Evolutionary conservation across 2,888 invertebrate genomes (phyloP), one percentile per base, ranked within the genome.

Genomic region (Pollenia amentaria): DNA sequence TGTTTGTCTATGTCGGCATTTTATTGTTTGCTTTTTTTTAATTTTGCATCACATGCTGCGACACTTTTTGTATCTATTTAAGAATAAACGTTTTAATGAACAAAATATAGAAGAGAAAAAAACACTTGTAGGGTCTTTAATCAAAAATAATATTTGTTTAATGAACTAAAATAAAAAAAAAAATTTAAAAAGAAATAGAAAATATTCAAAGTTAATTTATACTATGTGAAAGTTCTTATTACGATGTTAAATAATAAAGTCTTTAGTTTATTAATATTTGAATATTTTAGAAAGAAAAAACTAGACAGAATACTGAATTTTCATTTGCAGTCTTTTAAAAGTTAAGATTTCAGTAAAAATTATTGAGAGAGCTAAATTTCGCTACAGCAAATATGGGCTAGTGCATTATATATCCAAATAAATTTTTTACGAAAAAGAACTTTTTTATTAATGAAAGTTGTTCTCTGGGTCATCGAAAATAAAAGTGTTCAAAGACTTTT

Each of bases 31-130:
- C n/a, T 1, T 38, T 57, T 29, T 21, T 57, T 29, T 57, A 0
- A 70, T 70, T 55, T 55, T 53, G 14, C 70, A 70, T 55, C 42
- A 55, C 53, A 70, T 70, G 70, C 70, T 72, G 29, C 14, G 72
- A 57, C 29, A 57, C 44, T 72, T 72, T 21, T 70, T 70, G 69
- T 21, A 57, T 57, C 44, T 70, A 11, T 55, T 55, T 55, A 42
- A 70, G 18, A 29, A 53, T 70, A 55, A 38, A 70, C 12, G 2
- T 55, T 55, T 55, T 8, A 53, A 70, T 40, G 40, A 70, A 67
- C n/a, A 16, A 38, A n/a, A 53, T 1, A 55, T 29, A 55, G 3
- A 55, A 16, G 10, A 55, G 9, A 14, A 38, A 9, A 29, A 57
- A 57, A 29, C 29, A 29, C 14, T 21, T 57, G 3, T 29, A 38